These are phyloP conservation scores for Dimorphilus gyrociliatus DNA, from an alignment of 2,888 invertebrate genomes.

Conservation along the genomic window DNA sequence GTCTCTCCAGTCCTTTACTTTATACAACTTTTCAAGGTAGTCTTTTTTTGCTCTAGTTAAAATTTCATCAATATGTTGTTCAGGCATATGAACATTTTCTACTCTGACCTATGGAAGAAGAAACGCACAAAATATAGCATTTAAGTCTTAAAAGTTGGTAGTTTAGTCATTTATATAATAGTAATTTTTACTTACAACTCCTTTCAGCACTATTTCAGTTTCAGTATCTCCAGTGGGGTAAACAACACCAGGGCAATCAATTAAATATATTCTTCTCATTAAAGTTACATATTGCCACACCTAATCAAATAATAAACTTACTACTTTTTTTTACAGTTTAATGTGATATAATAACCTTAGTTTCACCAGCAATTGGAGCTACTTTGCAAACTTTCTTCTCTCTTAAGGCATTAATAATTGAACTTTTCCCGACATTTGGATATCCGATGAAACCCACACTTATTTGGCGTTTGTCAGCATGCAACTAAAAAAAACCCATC, in stretches of 20 bases:
- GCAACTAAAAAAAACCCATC: constrained; percentile 45
- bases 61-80: constrained; percentile 77
- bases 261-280: constrained; percentile 87
- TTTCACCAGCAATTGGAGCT: constrained; percentile 85
- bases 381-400: constrained; percentile 85
- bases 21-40: constrained; percentile 76
- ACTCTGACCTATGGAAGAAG: constrained; percentile 57
- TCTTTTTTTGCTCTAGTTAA: constrained; percentile 70
- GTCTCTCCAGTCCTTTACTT: constrained; percentile 54
- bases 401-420: constrained; percentile 85
- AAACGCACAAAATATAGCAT: neutral
- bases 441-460: constrained; percentile 97
- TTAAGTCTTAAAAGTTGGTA: neutral
- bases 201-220: constrained; percentile 78
- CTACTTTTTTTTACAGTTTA: constrained; percentile 1
- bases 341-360: constrained; percentile 35
- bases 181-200: constrained; percentile 50
- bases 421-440: constrained; percentile 96
- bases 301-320: constrained; percentile 16
- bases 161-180: neutral
- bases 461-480: constrained; percentile 91
- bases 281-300: constrained; percentile 99
- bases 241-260: constrained; percentile 97
- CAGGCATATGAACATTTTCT: constrained; percentile 78
- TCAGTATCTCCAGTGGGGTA: constrained; percentile 83